Conservation (phyloP, 2,888 invertebrate genomes). For the Cataglyphis cursor region DNA sequence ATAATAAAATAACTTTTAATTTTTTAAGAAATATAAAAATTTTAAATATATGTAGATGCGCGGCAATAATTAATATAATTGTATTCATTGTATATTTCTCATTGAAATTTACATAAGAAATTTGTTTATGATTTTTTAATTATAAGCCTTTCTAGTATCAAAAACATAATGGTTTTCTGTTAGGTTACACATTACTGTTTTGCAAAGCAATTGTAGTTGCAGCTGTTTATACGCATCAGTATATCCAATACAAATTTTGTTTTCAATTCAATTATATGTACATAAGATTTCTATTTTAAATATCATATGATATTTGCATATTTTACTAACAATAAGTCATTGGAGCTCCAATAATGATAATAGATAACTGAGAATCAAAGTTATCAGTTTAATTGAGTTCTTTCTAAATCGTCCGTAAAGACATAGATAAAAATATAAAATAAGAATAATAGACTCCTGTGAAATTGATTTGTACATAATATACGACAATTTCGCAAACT, state of each 20-base stretch:
- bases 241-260: not conserved
- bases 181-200: not conserved
- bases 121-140: not conserved
- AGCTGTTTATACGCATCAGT: not conserved
- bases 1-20: not conserved
- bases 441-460: not conserved
- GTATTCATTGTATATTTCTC: not conserved
- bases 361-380: not conserved
- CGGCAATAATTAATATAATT: not conserved
- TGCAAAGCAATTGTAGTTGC: not conserved
- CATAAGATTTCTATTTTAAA: not conserved
- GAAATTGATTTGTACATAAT: slow-evolving; percentile 1
- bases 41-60: not conserved
- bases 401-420: slow-evolving; percentile 7
- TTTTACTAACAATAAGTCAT: not conserved
- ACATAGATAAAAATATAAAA: not conserved
- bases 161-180: not conserved
- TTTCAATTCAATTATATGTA: slow-evolving; percentile 3
- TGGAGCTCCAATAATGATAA: not conserved
- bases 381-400: slow-evolving; percentile 10
- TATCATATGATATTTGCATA: not conserved
- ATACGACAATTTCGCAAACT: slow-evolving; percentile 3
- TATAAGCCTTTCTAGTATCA: not conserved
- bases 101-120: not conserved
- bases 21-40: not conserved